phyloP scores from a whole-genome alignment of 2,797 vertebrate species.

The Dallia pectoralis region DNA sequence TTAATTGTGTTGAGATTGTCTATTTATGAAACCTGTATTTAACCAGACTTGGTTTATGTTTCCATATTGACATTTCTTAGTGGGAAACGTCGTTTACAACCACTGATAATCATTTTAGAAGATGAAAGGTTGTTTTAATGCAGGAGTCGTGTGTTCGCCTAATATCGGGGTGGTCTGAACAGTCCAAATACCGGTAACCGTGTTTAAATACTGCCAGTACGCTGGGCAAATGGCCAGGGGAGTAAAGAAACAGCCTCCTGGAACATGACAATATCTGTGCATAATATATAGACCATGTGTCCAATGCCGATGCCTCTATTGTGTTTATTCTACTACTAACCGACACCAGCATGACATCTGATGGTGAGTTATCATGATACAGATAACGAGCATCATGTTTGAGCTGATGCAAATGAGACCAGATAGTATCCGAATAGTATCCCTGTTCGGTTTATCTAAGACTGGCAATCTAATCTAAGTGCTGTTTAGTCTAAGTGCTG shows the following conservation, averaged over 20 bases:
- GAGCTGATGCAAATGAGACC: background rate
- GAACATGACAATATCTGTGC: background rate
- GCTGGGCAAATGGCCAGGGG: conserved; percentile 1
- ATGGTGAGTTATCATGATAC: conserved; percentile 76
- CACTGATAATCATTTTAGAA: background rate
- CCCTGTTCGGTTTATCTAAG: too few species aligned
- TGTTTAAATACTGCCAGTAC: background rate
- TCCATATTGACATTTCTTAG: too few species aligned
- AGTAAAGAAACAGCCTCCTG: conserved; percentile 9
- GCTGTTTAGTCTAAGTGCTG: background rate
- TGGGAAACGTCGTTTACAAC: too few species aligned
- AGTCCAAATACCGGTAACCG: background rate
- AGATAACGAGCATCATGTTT: conserved; percentile 1
- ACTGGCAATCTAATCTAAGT: background rate
- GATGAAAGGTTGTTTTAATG: conserved; percentile 5
- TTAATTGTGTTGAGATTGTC: background rate
- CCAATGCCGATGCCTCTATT: background rate
- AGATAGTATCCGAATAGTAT: background rate
- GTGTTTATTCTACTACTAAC: background rate
- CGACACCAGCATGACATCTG: conserved; percentile 74
- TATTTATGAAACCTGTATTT: background rate
- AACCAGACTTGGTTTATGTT: background rate
- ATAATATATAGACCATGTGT: background rate
- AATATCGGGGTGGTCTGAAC: conserved; percentile 4
- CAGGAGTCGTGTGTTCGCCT: background rate